Conservation (phyloP, 2,797 vertebrate species). For the Leuciscus waleckii region DNA sequence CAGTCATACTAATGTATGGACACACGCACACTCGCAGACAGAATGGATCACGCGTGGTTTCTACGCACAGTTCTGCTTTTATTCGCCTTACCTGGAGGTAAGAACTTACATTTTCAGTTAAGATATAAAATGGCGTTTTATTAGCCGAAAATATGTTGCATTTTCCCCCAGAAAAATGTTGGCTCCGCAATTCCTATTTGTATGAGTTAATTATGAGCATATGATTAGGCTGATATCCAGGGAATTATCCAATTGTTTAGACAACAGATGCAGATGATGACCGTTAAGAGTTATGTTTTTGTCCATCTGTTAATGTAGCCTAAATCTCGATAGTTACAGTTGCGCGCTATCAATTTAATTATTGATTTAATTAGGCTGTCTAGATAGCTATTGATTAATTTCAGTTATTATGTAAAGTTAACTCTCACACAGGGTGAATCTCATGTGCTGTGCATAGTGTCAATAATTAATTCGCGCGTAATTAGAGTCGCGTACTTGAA, state of each 20-base stretch:
- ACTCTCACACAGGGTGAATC: not conserved
- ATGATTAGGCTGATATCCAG: constrained; percentile 4
- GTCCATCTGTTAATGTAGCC: constrained; percentile 15
- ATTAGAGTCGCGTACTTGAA: constrained; percentile 44
- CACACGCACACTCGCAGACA: not conserved
- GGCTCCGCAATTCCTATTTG: not conserved
- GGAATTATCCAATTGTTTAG: constrained; percentile 24
- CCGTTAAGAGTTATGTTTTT: constrained; percentile 30
- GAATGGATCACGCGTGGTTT: constrained; percentile 71
- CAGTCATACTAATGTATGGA: constrained; percentile 8
- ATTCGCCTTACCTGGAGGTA: constrained; percentile 69
- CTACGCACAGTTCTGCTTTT: constrained; percentile 63
- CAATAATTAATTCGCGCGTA: constrained; percentile 58
- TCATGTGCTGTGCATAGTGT: constrained; percentile 20
- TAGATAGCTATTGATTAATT: not conserved
- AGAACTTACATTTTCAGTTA: constrained; percentile 40
- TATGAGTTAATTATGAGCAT: not conserved
- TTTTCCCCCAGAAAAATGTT: not conserved
- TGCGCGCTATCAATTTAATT: not conserved
- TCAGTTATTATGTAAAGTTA: not conserved
- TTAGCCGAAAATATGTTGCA: not conserved
- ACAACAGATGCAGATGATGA: constrained; percentile 35
- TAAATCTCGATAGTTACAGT: not conserved
- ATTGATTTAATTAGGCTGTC: not conserved
- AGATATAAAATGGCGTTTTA: not conserved